Base-by-base conservation (phyloP, 2,888 invertebrate genomes). In the Pterostichus madidus region DNA sequence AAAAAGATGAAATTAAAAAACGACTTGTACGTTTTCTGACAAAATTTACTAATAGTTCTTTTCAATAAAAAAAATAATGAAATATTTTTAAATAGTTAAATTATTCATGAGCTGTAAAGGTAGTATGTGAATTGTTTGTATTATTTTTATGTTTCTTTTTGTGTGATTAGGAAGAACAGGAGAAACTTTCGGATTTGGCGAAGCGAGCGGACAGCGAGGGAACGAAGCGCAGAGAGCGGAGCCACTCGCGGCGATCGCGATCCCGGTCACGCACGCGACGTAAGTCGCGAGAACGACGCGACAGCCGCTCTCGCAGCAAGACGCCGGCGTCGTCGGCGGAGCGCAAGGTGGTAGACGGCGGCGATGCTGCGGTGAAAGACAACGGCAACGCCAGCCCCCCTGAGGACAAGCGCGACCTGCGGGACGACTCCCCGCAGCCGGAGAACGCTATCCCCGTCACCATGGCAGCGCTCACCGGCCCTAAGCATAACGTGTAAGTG, bases 1-100 rank as follows among this genome's bases (percentile, higher is more conserved):
- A 99, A 90, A 98, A 99, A 89, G 98, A 98, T 89, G 99, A 99
- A 90, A 96, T 99, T 86, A 95, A 96, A 88, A 96, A 96, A 88
- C 93, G 96, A 88, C 94, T 95, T 94, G 96, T 96, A 90, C 90
- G 89, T 89, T 73, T 77, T 17, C 24, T 3, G 39, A 39, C 39
- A 39, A 7, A 5, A 6, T 35, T 35, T 6, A 39, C 7, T 39
- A 24, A 39, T 24, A n/a, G n/a, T n/a, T n/a, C n/a, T 39, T 39
- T 39, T 1, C 6, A 7, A 7, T 39, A 39, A 7, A 3, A 35
- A 35, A 3, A 39, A 39, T 24, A 1, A 24, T 24, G 24, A 24
- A 24, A 24, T 24, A 24, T 24, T 24, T 24, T 24, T 24, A 24
- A 24, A 3, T 24, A 24, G 24, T 2, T 24, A 24, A 24, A 24